Evolutionary conservation across 2,888 invertebrate species (phyloP).

Genomic region (Caenorhabditis sulstoni): DNA sequence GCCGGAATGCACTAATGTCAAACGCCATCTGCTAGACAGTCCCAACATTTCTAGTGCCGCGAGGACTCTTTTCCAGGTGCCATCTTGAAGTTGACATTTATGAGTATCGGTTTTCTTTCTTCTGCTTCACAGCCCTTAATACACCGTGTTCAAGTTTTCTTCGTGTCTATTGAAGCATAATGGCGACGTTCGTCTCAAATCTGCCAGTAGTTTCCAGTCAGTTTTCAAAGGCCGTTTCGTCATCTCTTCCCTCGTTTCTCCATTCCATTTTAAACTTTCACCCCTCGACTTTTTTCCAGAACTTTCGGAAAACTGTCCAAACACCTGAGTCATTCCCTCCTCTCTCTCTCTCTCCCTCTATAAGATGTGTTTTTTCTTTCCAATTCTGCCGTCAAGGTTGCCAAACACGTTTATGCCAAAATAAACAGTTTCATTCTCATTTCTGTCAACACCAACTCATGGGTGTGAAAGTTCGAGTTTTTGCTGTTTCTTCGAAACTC

Average conservation of each 20-base stretch:
- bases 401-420: slow-evolving; percentile 58
- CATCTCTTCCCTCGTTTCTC: background rate
- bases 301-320: slow-evolving; percentile 33
- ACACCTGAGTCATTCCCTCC: slow-evolving; percentile 44
- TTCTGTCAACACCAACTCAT: slow-evolving; percentile 37
- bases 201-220: slow-evolving; percentile 5
- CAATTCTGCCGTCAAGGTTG: slow-evolving; percentile 52
- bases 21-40: no score
- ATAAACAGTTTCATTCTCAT: slow-evolving; percentile 55
- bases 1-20: no score
- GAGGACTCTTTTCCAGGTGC: slow-evolving; percentile 1
- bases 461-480: slow-evolving; percentile 10
- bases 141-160: slow-evolving; percentile 33
- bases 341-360: no score
- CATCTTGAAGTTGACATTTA: slow-evolving; percentile 8
- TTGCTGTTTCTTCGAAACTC: background rate
- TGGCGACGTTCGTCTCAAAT: slow-evolving; percentile 44
- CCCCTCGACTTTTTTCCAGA: slow-evolving; percentile 8
- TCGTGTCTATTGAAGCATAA: slow-evolving; percentile 40
- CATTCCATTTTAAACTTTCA: slow-evolving; percentile 24
- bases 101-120: slow-evolving; percentile 26
- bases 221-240: background rate
- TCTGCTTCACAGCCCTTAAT: slow-evolving; percentile 37
- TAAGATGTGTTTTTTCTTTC: slow-evolving; percentile 40
- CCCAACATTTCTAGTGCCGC: slow-evolving; percentile 14